Conservation (phyloP, 2,888 invertebrate genomes). For the Melitaea athalia region DNA sequence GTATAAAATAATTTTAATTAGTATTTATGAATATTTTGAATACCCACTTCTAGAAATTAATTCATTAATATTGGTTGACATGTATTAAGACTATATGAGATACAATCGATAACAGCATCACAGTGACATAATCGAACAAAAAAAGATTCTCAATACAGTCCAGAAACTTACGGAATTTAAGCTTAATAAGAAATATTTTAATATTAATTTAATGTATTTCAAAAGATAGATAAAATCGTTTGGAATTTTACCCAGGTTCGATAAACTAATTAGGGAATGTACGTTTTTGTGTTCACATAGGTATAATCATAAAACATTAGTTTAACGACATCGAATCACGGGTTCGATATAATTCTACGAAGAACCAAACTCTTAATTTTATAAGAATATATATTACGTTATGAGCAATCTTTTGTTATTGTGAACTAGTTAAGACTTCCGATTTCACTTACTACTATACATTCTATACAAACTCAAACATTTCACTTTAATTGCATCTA, state of each 20-base stretch:
- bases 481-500: too few relatives aligned
- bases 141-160: not conserved
- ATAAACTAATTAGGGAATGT: constrained; percentile 25
- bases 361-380: constrained; percentile 17
- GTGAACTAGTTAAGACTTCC: not conserved
- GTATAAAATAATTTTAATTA: too few relatives aligned
- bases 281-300: constrained; percentile 7
- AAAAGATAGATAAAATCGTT: constrained; percentile 20
- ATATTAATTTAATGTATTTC: constrained; percentile 19
- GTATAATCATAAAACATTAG: constrained; percentile 19
- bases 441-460: not conserved
- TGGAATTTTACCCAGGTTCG: constrained; percentile 17
- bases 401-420: not conserved
- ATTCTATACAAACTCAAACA: too few relatives aligned
- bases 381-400: not conserved
- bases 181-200: constrained; percentile 3
- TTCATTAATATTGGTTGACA: too few relatives aligned
- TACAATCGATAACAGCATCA: not conserved
- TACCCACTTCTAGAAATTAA: too few relatives aligned
- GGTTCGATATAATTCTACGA: constrained; percentile 21
- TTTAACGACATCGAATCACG: constrained; percentile 16
- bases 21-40: too few relatives aligned
- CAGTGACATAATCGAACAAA: not conserved
- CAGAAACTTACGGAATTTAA: constrained; percentile 2
- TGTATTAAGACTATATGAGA: too few relatives aligned